A percentile compares a stretch with the other conserved stretches of the same genome.
Evolutionary conservation across 2,888 invertebrate species (phyloP).

Genomic region (Darwinula stevensoni): DNA sequence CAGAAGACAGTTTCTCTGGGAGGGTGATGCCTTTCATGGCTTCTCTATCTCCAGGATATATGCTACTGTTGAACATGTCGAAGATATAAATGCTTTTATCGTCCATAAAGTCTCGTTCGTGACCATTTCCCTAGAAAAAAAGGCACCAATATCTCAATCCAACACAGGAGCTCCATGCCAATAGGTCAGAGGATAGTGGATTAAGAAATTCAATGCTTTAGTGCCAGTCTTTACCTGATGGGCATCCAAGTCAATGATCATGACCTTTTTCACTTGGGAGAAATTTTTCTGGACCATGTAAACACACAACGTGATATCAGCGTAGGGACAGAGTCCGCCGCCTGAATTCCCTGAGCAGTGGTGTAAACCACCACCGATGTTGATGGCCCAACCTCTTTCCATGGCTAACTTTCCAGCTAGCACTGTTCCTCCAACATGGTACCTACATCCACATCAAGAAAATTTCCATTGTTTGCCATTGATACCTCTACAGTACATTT

Average conservation of each 20-base stretch:
- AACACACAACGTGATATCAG: slow-evolving; percentile 52
- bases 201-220: no score
- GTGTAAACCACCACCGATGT: slow-evolving; percentile 72
- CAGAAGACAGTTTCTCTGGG: slow-evolving; percentile 30
- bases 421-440: slow-evolving; percentile 52
- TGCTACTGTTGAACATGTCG: slow-evolving; percentile 51
- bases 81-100: slow-evolving; percentile 45
- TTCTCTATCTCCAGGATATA: slow-evolving; percentile 42
- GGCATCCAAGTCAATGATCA: slow-evolving; percentile 74
- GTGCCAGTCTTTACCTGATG: slow-evolving; percentile 41
- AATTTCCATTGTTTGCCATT: no score
- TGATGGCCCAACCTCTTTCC: slow-evolving; percentile 59
- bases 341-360: slow-evolving; percentile 46
- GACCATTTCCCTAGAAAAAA: slow-evolving; percentile 43
- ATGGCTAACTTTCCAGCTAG: slow-evolving; percentile 51
- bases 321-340: slow-evolving; percentile 68
- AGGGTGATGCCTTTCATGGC: slow-evolving; percentile 40
- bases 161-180: neutral
- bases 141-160: neutral
- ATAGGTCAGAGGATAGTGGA: no score
- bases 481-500: no score
- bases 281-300: slow-evolving; percentile 27
- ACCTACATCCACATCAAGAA: no score
- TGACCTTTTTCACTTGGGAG: slow-evolving; percentile 22
- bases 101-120: slow-evolving; percentile 44